Percentiles rank a stretch among this genome's conserved stretches.
phyloP scores from a whole-genome alignment of 2,797 vertebrate genomes.

The Eospalax fontanierii region DNA sequence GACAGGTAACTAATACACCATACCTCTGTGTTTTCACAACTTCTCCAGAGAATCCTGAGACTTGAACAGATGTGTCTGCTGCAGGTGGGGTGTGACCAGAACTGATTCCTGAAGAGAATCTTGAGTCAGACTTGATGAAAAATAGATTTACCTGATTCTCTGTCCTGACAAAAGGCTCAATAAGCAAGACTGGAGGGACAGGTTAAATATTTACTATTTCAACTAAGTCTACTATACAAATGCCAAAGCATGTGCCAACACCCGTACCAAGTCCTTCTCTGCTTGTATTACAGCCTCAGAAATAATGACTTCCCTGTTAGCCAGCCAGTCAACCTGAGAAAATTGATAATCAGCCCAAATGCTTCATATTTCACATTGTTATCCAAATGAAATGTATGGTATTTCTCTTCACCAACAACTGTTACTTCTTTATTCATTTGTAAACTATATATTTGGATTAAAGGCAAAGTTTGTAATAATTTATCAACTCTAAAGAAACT shows the following conservation, averaged over 20 bases:
- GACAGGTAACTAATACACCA: too few relatives aligned
- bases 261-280: not conserved
- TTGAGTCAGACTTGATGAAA: conserved; percentile 14
- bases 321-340: conserved; percentile 3
- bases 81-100: not conserved
- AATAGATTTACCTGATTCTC: conserved; percentile 11
- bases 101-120: conserved; percentile 6
- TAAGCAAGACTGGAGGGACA: not conserved
- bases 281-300: not conserved
- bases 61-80: not conserved
- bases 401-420: conserved; percentile 16
- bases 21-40: not conserved
- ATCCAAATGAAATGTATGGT: conserved; percentile 34
- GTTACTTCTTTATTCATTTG: not conserved
- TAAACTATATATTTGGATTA: not conserved
- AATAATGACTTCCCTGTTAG: not conserved
- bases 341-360: not conserved
- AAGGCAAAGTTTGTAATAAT: conserved; percentile 54
- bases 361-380: not conserved
- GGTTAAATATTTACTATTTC: conserved; percentile 32
- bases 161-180: not conserved
- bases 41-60: not conserved
- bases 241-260: not conserved
- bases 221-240: conserved; percentile 7
- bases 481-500: conserved; percentile 38